Conservation (phyloP, 2,888 invertebrate genomes). For the Drosophila sordidapex region DNA sequence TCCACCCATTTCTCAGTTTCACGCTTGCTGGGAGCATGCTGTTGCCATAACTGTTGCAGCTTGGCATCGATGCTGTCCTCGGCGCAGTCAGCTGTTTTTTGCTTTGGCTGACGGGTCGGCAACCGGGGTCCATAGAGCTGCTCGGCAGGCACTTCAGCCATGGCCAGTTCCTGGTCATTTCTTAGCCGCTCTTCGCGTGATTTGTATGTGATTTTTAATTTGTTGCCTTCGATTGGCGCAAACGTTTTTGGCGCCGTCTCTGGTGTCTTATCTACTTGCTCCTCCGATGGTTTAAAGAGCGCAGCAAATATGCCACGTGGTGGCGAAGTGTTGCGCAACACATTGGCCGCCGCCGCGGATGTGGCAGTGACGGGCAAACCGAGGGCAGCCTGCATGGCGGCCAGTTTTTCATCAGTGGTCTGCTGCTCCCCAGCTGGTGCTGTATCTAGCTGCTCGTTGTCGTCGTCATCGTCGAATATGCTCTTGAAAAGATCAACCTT, state of each 20-base stretch:
- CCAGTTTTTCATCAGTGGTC: constrained; percentile 59
- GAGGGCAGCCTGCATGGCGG: constrained; percentile 47
- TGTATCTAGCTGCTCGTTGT: constrained; percentile 87
- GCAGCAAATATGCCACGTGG: constrained; percentile 89
- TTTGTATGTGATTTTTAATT: constrained; percentile 69
- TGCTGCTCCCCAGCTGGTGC: constrained; percentile 36
- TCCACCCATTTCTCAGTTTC: constrained; percentile 62
- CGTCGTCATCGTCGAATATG: constrained; percentile 94
- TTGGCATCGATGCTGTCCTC: constrained; percentile 60
- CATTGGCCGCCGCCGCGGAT: constrained; percentile 86
- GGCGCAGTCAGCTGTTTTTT: not conserved
- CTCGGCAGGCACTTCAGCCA: constrained; percentile 33
- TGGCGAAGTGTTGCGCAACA: constrained; percentile 88
- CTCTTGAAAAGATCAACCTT: constrained; percentile 94
- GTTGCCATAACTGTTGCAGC: constrained; percentile 57
- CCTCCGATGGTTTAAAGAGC: constrained; percentile 62
- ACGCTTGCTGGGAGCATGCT: constrained; percentile 55
- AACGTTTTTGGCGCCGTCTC: constrained; percentile 49
- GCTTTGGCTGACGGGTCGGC: constrained; percentile 43
- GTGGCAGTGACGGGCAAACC: constrained; percentile 38
- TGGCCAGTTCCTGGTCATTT: constrained; percentile 52
- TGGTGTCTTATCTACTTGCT: constrained; percentile 1
- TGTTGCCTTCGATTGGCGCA: constrained; percentile 62
- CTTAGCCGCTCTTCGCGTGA: constrained; percentile 59
- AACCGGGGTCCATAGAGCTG: constrained; percentile 78